Conservation (phyloP, 2,797 vertebrate genomes). For the Stomatorhinus walkeri region DNA sequence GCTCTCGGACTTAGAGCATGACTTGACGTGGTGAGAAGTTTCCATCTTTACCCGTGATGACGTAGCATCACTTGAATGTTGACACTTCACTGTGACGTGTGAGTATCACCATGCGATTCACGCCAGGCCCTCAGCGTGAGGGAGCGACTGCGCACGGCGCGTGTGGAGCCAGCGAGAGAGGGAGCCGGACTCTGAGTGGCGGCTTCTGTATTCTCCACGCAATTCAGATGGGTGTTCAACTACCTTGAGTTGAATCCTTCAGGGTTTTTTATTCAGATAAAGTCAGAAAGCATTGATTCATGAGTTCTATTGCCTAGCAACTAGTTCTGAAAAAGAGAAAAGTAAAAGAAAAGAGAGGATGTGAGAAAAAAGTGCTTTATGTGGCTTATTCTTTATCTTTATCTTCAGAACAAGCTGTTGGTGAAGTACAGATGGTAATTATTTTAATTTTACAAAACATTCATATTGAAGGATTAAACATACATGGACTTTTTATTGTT, state of each 20-base stretch:
- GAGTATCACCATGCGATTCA: background rate
- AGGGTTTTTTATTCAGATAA: conserved; percentile 35
- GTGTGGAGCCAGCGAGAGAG: background rate
- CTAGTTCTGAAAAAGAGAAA: conserved; percentile 59
- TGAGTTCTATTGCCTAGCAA: conserved; percentile 74
- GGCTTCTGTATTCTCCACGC: conserved; percentile 13
- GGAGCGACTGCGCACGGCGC: background rate
- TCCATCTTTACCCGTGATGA: background rate
- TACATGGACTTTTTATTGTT: background rate
- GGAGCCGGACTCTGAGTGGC: background rate
- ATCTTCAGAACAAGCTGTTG: conserved; percentile 32
- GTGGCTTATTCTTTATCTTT: conserved; percentile 27
- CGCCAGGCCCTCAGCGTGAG: background rate
- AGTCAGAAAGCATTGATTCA: conserved; percentile 64
- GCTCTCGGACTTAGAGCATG: background rate
- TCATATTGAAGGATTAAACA: background rate
- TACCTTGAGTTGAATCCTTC: conserved; percentile 52
- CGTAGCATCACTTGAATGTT: background rate
- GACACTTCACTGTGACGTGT: background rate
- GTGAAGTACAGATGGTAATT: background rate
- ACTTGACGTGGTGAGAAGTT: background rate
- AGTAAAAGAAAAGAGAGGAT: conserved; percentile 31
- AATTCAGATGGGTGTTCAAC: conserved; percentile 39
- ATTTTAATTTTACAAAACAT: conserved; percentile 7
- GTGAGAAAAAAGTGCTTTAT: conserved; percentile 12